phyloP scores from a whole-genome alignment of 2,797 vertebrate genomes.

The Yasuhikotakia modesta region DNA sequence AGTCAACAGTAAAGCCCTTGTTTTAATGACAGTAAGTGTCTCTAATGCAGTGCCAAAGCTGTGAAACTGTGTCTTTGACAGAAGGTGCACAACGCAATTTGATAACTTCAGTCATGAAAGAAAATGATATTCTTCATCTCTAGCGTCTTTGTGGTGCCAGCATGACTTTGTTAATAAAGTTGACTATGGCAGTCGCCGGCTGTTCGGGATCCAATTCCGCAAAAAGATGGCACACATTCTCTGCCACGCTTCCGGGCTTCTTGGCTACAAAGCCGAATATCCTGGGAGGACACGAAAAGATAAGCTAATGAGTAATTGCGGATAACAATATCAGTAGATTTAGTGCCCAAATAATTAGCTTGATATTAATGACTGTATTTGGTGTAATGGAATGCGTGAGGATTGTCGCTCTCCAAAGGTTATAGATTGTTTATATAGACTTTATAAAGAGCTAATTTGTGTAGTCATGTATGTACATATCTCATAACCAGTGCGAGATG shows the following conservation, averaged over 20 bases:
- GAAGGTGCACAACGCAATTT: background rate
- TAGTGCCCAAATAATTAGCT: background rate
- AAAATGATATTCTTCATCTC: background rate
- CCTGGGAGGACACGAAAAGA: constrained; percentile 65
- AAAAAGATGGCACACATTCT: constrained; percentile 92
- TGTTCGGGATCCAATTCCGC: constrained; percentile 91
- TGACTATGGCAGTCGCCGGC: constrained; percentile 89
- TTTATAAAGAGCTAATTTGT: no score
- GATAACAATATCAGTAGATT: background rate
- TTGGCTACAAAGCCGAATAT: constrained; percentile 92
- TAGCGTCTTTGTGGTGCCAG: constrained; percentile 82
- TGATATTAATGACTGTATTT: background rate
- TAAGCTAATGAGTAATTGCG: background rate
- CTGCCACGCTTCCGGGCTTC: constrained; percentile 85
- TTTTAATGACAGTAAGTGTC: background rate
- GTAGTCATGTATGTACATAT: no score
- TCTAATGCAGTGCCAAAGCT: background rate
- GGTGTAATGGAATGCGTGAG: background rate
- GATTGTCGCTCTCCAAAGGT: background rate
- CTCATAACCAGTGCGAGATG: no score
- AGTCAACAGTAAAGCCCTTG: constrained; percentile 14
- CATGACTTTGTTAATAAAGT: constrained; percentile 96
- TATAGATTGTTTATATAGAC: no score
- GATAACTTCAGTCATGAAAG: background rate
- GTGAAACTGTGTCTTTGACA: background rate